Conservation (phyloP, 2,113 vertebrate species). For the Lepidothrix coronata region DNA sequence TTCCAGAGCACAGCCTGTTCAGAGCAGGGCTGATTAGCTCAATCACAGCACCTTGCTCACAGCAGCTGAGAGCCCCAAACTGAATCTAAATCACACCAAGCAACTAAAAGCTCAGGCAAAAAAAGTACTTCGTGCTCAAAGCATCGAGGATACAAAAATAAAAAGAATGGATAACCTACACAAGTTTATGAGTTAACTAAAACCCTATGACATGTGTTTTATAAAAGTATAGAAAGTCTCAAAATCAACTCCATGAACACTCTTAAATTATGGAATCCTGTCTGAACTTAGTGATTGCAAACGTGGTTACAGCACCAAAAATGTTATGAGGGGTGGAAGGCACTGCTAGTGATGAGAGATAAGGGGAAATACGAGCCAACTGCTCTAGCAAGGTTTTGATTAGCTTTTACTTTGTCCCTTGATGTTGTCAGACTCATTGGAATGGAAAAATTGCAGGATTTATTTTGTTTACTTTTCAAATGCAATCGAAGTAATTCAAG, state of each 20-base stretch:
- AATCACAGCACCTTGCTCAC: not conserved
- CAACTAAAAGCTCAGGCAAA: not conserved
- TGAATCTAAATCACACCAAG: not conserved
- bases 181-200: not conserved
- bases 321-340: not conserved
- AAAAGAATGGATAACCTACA: not conserved
- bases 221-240: not conserved
- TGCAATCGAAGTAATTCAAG: not conserved
- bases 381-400: not conserved
- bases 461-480: not conserved
- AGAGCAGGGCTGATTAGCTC: not conserved
- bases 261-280: not conserved
- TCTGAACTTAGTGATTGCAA: not conserved
- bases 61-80: not conserved
- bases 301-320: not conserved
- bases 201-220: not conserved
- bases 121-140: not conserved
- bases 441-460: not conserved
- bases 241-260: not conserved
- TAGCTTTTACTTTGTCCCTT: not conserved
- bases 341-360: not conserved
- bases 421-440: not conserved
- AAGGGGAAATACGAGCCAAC: not conserved
- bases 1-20: not conserved
- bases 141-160: not conserved